Percentiles rank a stretch among this genome's conserved stretches.
Conservation (phyloP, 2,888 invertebrate genomes). For the Tenthredo notha region DNA sequence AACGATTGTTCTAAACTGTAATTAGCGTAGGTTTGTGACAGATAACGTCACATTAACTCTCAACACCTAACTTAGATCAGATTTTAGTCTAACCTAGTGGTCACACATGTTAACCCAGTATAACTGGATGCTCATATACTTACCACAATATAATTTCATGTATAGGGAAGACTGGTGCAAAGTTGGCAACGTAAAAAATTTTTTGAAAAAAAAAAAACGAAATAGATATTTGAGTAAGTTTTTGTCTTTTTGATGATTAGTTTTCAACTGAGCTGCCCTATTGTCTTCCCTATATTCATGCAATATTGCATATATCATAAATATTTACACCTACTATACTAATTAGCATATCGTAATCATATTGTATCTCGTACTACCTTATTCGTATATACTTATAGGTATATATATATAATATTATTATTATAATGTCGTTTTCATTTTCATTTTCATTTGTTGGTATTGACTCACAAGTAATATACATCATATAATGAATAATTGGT, state of each 20-base stretch:
- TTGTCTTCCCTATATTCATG: no score
- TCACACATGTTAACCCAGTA: conserved; percentile 40
- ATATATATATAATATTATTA: background rate
- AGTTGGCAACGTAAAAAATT: no score
- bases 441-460: conserved; percentile 24
- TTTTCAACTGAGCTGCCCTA: no score
- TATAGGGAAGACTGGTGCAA: background rate
- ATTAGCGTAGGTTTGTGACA: conserved; percentile 43
- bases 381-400: background rate
- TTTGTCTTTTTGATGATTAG: background rate
- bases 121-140: conserved; percentile 42
- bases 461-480: background rate
- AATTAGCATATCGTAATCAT: background rate
- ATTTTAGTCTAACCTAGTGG: conserved; percentile 47
- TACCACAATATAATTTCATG: conserved; percentile 16
- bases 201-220: no score
- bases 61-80: conserved; percentile 37
- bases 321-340: conserved; percentile 3
- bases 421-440: conserved; percentile 18
- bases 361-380: background rate
- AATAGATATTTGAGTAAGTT: background rate
- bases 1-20: conserved; percentile 28
- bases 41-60: conserved; percentile 24
- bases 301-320: background rate
- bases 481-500: no score